Base-by-base conservation (phyloP, 2,797 vertebrate species). In the Threskiornis aethiopicus region DNA sequence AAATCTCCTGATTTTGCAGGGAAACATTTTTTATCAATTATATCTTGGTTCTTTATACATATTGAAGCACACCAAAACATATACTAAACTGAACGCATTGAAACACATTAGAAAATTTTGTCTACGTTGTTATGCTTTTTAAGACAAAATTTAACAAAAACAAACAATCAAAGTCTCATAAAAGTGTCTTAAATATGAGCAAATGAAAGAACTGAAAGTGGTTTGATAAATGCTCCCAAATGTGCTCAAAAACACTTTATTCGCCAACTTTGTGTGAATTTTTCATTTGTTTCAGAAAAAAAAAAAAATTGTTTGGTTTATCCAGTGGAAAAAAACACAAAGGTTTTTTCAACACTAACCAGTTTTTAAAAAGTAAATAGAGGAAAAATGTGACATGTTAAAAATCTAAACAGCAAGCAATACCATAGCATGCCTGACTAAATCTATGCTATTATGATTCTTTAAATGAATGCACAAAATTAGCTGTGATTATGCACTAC, bases 91-190 rank as follows among this genome's bases (percentile, higher is more conserved):
- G 72, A 73, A 93, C 95, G 65, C 89, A 33, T 82, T 49, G 77
- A 93, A 94, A 93, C 29, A 73, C 90, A 71, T 93, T 90, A 93
- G 96, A 96, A 97, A 93, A 96, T 75, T 92, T 93, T 92, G 89
- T 97, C 85, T 84, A 92, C 84, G 77, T 93, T 89, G 12, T 62
- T 92, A 67, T n/a, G 83, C 24, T 82, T 85, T 84, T 91, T 77
- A 78, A 88, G 52, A 89, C 12, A 31, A 59, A 57, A 69, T 37
- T 75, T 70, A 90, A 89, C 26, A 59, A 65, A 81, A 61, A 10
- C 37, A 33, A 91, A 25, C 11, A 54, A 79, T 41, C 47, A 33
- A 93, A 76, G 21, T 19, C 4, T 81, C 61, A 76, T 77, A 62
- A 70, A 94, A 70, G 6, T 73, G n/a, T 46, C 26, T 89, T 84